Base-by-base conservation (phyloP, 2,797 vertebrate genomes). In the Buphagus erythrorhynchus region DNA sequence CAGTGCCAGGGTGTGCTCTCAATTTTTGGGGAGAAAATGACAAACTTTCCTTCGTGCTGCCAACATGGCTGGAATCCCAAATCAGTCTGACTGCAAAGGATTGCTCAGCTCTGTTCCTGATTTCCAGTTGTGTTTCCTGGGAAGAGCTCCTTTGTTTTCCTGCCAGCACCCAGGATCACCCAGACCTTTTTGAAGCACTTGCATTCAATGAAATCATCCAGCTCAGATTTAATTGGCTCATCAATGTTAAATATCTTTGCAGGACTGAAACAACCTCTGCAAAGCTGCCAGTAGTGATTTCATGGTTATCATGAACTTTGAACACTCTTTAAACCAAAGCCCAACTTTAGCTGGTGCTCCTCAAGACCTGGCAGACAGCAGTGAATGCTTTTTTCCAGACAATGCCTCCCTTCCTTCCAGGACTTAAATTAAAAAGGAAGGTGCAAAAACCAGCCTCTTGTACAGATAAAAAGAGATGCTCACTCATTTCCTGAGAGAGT, bases 401-500 rank as follows among this genome's bases (percentile, higher is more conserved):
- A 90, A 59, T n/a, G 38, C 42, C 28, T 85, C 35, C 8, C 72
- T 81, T 92, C 68, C 1, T 77, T 84, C 62, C 81, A 86, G 57
- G 45, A n/a, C 26, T 79, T 26, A 11, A 20, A 55, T 75, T 17
- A 16, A 31, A 49, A 20, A 17, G 25, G 35, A 42, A 46, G 46
- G 61, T 72, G 54, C 38, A 75, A 77, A 86, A 88, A 55, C 55
- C 66, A 91, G 31, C 62, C 65, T 81, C 57, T 83, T 83, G 45
- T 20, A 55, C 35, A 65, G 86, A 22, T 29, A 49, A 72, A 75
- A 42, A 81, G 86, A 84, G 86, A 87, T 52, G 73, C 68, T 95
- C 51, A 5, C 63, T 91, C 61, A 26, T 96, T 90, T 96, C 55
- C 82, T 94, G 86, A 63, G 90, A 87, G 95, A 75, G 88, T 8